Percentiles rank a stretch among this genome's conserved stretches.
phyloP scores from a whole-genome alignment of 1,140 invertebrate genomes.

The Bombus breviceps region DNA sequence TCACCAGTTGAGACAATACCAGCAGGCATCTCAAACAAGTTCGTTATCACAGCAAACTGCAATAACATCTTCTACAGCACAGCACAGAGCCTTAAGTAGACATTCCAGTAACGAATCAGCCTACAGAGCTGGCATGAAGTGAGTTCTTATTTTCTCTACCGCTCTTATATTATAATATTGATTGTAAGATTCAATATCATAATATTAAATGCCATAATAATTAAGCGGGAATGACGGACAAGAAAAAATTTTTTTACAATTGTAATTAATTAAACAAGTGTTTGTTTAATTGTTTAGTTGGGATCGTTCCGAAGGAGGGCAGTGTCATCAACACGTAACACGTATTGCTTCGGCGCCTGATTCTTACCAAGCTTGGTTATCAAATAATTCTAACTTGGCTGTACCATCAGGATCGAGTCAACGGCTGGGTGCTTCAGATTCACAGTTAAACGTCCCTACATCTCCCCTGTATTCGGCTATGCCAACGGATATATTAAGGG shows the following conservation, averaged over 20 bases:
- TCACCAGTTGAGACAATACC: conserved; percentile 80
- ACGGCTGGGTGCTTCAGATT: conserved; percentile 85
- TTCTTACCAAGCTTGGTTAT: conserved; percentile 84
- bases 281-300: conserved; percentile 69
- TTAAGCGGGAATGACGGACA: neutral
- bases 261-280: conserved; percentile 32
- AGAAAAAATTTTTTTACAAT: neutral
- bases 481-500: conserved; percentile 75
- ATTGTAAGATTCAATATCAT: neutral
- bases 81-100: conserved; percentile 74
- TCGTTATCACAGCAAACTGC: conserved; percentile 61
- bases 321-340: conserved; percentile 84
- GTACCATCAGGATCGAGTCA: conserved; percentile 78
- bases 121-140: conserved; percentile 76
- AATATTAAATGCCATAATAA: neutral
- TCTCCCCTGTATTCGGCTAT: conserved; percentile 59
- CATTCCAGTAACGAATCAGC: conserved; percentile 76
- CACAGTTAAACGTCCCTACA: conserved; percentile 85
- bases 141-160: conserved; percentile 1
- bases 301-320: conserved; percentile 77
- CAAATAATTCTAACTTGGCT: conserved; percentile 70
- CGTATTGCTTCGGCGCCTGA: conserved; percentile 92
- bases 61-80: conserved; percentile 66
- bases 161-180: neutral
- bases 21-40: conserved; percentile 55